Evolutionary conservation across 2,113 vertebrate species (phyloP).

Genomic region (Callaeas wilsoni): DNA sequence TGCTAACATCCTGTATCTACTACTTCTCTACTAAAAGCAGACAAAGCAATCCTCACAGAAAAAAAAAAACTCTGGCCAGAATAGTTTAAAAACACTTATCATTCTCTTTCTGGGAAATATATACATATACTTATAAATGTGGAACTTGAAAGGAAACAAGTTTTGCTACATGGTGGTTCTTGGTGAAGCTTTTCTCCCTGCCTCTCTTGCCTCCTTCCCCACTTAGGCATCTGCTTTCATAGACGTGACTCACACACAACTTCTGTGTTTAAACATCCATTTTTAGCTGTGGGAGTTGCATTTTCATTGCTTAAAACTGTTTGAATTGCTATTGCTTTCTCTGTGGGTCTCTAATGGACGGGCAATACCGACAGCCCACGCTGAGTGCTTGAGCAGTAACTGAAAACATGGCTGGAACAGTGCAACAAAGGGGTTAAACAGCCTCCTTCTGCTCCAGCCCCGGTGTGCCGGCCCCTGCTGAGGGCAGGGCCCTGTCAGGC

Average conservation of each 20-base stretch:
- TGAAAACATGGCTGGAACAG: not conserved
- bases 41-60: not conserved
- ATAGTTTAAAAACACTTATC: not conserved
- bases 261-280: not conserved
- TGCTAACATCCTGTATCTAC: not conserved
- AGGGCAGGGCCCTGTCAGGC: not conserved
- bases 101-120: not conserved
- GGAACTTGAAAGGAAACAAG: not conserved
- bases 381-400: not conserved
- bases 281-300: not conserved
- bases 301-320: not conserved
- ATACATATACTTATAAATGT: not conserved
- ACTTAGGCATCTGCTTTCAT: not conserved
- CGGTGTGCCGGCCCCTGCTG: not conserved
- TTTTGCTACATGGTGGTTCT: not conserved
- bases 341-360: not conserved
- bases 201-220: not conserved
- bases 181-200: not conserved
- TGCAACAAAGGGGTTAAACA: not conserved
- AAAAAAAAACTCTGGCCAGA: not conserved
- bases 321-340: not conserved
- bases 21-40: not conserved
- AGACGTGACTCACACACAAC: not conserved
- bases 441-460: not conserved
- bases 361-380: not conserved